These are phyloP conservation scores for Probaryconus sp. DNA, from an alignment of 1,140 invertebrate species.

Conservation along the genomic window DNA sequence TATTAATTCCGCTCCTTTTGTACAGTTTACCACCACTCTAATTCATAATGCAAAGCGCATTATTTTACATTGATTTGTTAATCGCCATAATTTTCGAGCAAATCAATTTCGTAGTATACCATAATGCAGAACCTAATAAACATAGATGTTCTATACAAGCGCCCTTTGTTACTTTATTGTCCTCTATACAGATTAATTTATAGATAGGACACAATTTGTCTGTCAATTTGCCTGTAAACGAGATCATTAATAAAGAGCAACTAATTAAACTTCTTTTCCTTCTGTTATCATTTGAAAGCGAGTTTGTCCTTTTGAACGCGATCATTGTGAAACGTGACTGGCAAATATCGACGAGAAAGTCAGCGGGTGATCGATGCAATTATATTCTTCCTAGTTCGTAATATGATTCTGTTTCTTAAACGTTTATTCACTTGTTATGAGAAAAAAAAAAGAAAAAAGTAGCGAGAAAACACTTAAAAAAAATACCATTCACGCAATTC, in stretches of 20 bases:
- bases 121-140: constrained; percentile 5
- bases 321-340: constrained; percentile 72
- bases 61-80: constrained; percentile 2
- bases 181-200: constrained; percentile 59
- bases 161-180: constrained; percentile 43
- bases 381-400: constrained; percentile 52
- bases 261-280: constrained; percentile 68
- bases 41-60: too few species aligned
- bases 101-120: background rate
- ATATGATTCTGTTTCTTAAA: constrained; percentile 23
- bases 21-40: too few species aligned
- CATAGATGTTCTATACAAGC: background rate
- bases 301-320: constrained; percentile 62
- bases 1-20: too few species aligned
- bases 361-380: constrained; percentile 72
- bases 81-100: background rate
- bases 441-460: background rate
- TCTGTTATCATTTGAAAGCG: constrained; percentile 57
- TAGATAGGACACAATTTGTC: constrained; percentile 66
- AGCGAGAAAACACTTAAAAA: background rate
- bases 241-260: constrained; percentile 68
- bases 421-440: constrained; percentile 23
- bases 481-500: too few species aligned
- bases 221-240: constrained; percentile 46
- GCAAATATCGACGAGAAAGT: constrained; percentile 64